Evolutionary conservation across 2,113 vertebrate species (phyloP), one percentile per base, ranked within the genome.

Genomic region (Clarias magur): DNA sequence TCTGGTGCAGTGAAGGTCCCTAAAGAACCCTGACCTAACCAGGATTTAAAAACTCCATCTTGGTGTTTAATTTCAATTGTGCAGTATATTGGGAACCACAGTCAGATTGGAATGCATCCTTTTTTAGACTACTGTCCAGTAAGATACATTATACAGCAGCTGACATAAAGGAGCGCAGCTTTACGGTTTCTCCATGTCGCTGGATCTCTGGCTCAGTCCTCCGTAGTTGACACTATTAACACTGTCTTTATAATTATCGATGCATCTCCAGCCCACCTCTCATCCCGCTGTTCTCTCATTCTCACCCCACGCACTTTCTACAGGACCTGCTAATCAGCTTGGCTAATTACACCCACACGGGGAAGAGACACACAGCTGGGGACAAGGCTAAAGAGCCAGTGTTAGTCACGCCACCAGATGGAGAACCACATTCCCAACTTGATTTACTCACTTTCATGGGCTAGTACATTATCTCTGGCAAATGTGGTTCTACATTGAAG

Each of bases 331-430:
- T 83, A 83, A 42, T 82, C 78, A 67, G 80, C 56, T 53, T 65
- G 59, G 57, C 67, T 89, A 84, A 89, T 80, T 80, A 83, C 72
- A 76, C 84, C 72, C 72, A 68, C 76, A 70, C 85, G 60, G 54
- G 63, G 72, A 72, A 81, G 48, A 48, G 48, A 17, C 80, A 38
- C 83, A 57, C 67, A 78, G 70, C 82, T 84, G 75, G 21, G 70
- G 81, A 76, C 68, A 73, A 27, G 56, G 82, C 21, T 57, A 48
- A 38, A 83, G 42, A 83, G 34, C 30, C 19, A 38, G 4, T 76
- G 57, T 85, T 73, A n/a, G 30, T 76, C 56, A 76, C 27, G 7
- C 17, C 2, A 60, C 56, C 53, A 76, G 57, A 63, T 76, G 72
- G 57, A 85, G 48, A 25, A 42, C 54, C 56, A 75, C 34, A 21